A percentile compares a stretch with the other conserved stretches of the same genome.
phyloP scores from a whole-genome alignment of 1,140 invertebrate species.

The Nixonia krombeini region DNA sequence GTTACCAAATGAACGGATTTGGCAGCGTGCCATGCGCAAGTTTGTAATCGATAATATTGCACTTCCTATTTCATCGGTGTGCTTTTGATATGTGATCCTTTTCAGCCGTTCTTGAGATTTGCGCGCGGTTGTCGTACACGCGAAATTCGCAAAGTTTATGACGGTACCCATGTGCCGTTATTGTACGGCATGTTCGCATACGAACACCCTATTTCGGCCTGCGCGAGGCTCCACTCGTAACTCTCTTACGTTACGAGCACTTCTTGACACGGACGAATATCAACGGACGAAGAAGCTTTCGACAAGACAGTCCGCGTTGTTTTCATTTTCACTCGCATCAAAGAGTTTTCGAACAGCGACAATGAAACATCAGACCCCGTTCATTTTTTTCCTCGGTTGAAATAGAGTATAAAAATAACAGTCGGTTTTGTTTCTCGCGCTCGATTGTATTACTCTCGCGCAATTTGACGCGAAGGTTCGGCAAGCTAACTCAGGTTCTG shows the following conservation, averaged over 20 bases:
- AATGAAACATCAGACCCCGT: too few relatives aligned
- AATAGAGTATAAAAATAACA: neutral
- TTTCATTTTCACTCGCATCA: slow-evolving; percentile 30
- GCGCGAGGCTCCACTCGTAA: slow-evolving; percentile 28
- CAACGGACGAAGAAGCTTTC: slow-evolving; percentile 20
- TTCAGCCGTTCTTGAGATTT: slow-evolving; percentile 7
- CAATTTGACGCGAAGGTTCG: too few relatives aligned
- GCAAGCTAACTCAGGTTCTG: neutral
- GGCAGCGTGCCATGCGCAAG: slow-evolving; percentile 32
- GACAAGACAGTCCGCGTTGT: too few relatives aligned
- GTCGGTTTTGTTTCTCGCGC: neutral
- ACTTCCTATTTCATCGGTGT: slow-evolving; percentile 23
- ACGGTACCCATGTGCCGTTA: slow-evolving; percentile 32
- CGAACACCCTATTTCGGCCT: slow-evolving; percentile 21
- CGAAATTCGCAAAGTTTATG: slow-evolving; percentile 33
- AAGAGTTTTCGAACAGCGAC: slow-evolving; percentile 15
- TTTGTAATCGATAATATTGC: slow-evolving; percentile 32
- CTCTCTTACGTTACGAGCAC: slow-evolving; percentile 36
- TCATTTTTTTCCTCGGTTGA: neutral
- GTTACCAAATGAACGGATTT: slow-evolving; percentile 41
- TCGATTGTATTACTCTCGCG: too few relatives aligned
- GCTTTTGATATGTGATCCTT: slow-evolving; percentile 18
- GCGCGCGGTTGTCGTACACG: slow-evolving; percentile 3
- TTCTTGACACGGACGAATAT: slow-evolving; percentile 26
- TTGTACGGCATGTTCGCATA: slow-evolving; percentile 24